Evolutionary conservation across 2,113 vertebrate genomes (phyloP).

Genomic region (Cryptomyrus ogoouensis): DNA sequence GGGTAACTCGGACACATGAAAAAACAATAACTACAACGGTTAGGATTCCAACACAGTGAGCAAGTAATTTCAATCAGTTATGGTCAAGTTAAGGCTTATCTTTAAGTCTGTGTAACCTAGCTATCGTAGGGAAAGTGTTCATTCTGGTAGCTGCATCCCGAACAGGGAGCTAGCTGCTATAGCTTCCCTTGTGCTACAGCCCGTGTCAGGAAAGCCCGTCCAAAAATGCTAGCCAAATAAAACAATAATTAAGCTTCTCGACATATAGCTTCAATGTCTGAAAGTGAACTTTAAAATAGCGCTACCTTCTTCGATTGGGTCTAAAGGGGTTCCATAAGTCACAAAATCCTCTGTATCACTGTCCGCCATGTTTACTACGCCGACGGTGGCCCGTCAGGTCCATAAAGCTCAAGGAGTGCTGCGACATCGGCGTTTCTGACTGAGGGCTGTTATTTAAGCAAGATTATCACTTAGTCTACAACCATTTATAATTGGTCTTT

Average conservation of each 20-base stretch:
- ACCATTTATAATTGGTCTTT: not conserved
- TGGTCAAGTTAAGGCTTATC: not conserved
- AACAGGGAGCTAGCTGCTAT: not conserved
- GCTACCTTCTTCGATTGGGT: constrained; percentile 77
- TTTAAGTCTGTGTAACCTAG: not conserved
- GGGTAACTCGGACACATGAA: not conserved
- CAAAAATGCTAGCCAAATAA: not conserved
- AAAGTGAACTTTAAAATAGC: not conserved
- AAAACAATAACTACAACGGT: not conserved
- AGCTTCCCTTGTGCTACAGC: not conserved
- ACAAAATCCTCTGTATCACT: constrained; percentile 69
- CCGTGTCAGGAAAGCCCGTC: not conserved
- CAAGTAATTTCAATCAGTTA: not conserved
- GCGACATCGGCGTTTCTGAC: not conserved
- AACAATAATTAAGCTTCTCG: not conserved
- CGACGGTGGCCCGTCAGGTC: constrained; percentile 33
- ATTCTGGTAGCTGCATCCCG: not conserved
- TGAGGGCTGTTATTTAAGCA: not conserved
- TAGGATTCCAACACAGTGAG: not conserved
- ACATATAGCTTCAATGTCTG: not conserved
- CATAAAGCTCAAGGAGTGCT: not conserved
- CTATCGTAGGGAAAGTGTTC: not conserved
- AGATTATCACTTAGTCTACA: not conserved
- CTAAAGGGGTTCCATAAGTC: constrained; percentile 67
- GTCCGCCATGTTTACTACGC: constrained; percentile 61